These are phyloP conservation scores for Melanchra persicariae DNA, from an alignment of 2,888 invertebrate genomes.

Conservation along the genomic window DNA sequence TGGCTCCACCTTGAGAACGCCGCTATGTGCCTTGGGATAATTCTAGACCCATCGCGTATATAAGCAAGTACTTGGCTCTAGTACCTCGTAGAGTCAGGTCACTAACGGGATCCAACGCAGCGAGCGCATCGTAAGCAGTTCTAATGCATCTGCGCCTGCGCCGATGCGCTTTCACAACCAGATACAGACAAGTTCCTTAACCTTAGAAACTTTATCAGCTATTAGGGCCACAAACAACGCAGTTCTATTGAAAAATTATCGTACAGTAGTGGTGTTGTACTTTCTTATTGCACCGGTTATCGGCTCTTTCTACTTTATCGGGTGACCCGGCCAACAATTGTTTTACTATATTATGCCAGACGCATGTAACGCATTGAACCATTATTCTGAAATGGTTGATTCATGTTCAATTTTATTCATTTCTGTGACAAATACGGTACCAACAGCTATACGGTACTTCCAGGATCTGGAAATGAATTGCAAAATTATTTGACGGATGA, in stretches of 20 bases:
- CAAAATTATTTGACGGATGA: slow-evolving; percentile 30
- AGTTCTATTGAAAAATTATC: slow-evolving; percentile 73
- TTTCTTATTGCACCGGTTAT: slow-evolving; percentile 84
- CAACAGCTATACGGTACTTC: slow-evolving; percentile 25
- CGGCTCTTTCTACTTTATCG: slow-evolving; percentile 82
- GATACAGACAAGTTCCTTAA: slow-evolving; percentile 73
- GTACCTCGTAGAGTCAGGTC: slow-evolving; percentile 77
- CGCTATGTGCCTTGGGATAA: slow-evolving; percentile 54
- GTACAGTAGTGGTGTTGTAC: slow-evolving; percentile 75
- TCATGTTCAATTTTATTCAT: slow-evolving; percentile 54
- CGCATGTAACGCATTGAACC: slow-evolving; percentile 56
- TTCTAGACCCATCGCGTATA: slow-evolving; percentile 66
- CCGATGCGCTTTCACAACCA: slow-evolving; percentile 71
- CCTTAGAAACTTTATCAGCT: slow-evolving; percentile 77
- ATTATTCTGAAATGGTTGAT: slow-evolving; percentile 68
- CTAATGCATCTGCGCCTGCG: slow-evolving; percentile 82
- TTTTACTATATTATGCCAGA: slow-evolving; percentile 72
- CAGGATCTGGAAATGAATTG: slow-evolving; percentile 43
- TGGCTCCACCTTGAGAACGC: slow-evolving; percentile 55
- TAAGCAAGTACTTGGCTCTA: slow-evolving; percentile 58
- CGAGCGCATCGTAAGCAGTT: slow-evolving; percentile 82
- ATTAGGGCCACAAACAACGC: slow-evolving; percentile 73
- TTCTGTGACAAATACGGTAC: slow-evolving; percentile 18
- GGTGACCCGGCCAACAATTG: slow-evolving; percentile 82
- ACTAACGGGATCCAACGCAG: slow-evolving; percentile 83